Base-by-base conservation (phyloP, 2,797 vertebrate genomes). In the Typhlichthys subterraneus region DNA sequence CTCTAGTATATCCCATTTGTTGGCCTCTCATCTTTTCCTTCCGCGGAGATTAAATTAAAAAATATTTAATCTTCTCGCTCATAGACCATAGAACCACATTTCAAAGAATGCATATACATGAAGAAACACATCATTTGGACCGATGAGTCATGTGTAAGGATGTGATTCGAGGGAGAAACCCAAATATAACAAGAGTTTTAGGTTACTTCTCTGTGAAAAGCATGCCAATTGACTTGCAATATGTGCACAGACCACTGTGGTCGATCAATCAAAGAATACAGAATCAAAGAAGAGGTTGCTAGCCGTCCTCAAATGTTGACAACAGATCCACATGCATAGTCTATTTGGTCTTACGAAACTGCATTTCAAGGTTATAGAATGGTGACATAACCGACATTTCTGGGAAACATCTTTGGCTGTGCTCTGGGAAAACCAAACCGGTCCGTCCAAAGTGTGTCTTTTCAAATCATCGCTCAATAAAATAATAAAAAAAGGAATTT, bases 101-200 rank as follows among this genome's bases (percentile, higher is more conserved):
- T 57, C 56, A 53, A 79, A 53, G 63, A 82, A 82, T 73, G 69
- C 69, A 13, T 71, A 63, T 67, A 61, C 70, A 68, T 29, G 60
- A 57, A 55, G 63, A 53, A 74, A 52, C 70, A 59, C 5, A 19
- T 59, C 63, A 65, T 57, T 67, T 48, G 53, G n/a, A 15, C 45
- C 45, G 69, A 67, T 85, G 79, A 85, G 50, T 83, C 70, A 77
- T 70, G 70, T 63, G 15, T 49, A 50, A 64, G 63, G 62, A 71
- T 29, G n/a, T 70, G 75, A 77, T 76, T 84, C 74, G 66, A 72
- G 62, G 64, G 49, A 68, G 53, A 47, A 69, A 61, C 55, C 23
- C 57, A 73, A 81, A 72, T 70, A 53, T 65, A 83, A 72, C 67
- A 68, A 61, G 66, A 9, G 12, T 73, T 62, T 81, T 61, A 58